A percentile compares a stretch with the other conserved stretches of the same genome.
phyloP scores from a whole-genome alignment of 2,113 vertebrate species.

The Gavialis gangeticus region DNA sequence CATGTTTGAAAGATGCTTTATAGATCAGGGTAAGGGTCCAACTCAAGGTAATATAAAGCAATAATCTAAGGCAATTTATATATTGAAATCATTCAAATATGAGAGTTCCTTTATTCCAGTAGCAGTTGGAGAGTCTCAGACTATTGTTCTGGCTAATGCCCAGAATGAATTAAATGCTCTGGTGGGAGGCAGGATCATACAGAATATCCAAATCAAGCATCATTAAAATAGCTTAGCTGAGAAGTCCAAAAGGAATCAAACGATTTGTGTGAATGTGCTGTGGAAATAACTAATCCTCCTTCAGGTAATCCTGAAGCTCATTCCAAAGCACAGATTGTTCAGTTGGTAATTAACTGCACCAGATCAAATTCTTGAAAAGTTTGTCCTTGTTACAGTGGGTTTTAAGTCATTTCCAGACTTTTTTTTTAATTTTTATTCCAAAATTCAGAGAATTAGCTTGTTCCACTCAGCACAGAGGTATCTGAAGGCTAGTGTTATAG shows the following conservation, averaged over 20 bases:
- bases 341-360: conserved; percentile 28
- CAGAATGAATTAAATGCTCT: neutral
- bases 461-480: neutral
- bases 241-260: neutral
- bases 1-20: neutral
- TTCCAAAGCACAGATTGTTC: conserved; percentile 40
- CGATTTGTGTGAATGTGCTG: neutral
- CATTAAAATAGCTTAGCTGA: neutral
- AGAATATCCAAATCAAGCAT: conserved; percentile 27
- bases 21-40: neutral
- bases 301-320: conserved; percentile 48
- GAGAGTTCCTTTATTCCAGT: neutral
- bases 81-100: neutral
- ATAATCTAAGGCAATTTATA: neutral
- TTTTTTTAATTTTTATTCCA: neutral
- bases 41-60: neutral
- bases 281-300: conserved; percentile 38
- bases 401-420: conserved; percentile 40
- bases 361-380: conserved; percentile 43
- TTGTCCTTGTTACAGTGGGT: conserved; percentile 26
- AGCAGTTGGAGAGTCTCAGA: neutral
- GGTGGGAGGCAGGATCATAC: neutral
- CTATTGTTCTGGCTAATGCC: neutral
- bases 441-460: neutral
- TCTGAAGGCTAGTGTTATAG: neutral